Evolutionary conservation across 1,140 invertebrate species (phyloP).

Genomic region (Laupala kohalensis): DNA sequence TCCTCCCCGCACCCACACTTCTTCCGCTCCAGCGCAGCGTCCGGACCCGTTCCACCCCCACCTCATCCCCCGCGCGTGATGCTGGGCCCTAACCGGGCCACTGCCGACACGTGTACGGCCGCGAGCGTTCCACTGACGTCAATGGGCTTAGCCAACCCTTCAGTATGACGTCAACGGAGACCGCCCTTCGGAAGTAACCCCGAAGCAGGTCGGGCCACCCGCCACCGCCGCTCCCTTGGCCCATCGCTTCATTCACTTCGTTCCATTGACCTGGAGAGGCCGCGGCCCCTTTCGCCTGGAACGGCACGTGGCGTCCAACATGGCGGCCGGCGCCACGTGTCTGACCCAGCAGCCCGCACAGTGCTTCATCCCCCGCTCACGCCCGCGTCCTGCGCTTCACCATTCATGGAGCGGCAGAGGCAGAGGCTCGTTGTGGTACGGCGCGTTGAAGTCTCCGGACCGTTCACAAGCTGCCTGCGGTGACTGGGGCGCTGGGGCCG

Average conservation of each 20-base stretch:
- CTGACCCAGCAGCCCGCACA: neutral
- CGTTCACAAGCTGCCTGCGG: neutral
- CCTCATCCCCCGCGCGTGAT: neutral
- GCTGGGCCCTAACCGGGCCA: neutral
- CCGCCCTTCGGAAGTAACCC: neutral
- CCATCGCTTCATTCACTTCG: neutral
- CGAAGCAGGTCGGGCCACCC: neutral
- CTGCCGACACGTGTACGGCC: neutral
- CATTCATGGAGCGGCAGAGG: neutral
- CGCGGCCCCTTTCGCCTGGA: too few species aligned
- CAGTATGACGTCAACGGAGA: neutral
- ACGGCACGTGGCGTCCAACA: neutral
- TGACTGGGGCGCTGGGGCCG: neutral
- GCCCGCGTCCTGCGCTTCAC: neutral
- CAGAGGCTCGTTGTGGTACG: too few species aligned
- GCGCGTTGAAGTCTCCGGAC: neutral
- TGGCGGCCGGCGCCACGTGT: neutral
- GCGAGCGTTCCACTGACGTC: neutral
- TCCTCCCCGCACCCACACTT: too few species aligned
- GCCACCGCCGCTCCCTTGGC: neutral
- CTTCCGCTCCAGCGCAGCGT: too few species aligned
- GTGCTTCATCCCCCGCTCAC: neutral
- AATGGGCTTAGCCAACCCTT: neutral
- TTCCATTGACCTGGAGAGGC: neutral
- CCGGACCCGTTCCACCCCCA: too few species aligned